Base-by-base conservation (phyloP, 2,797 vertebrate genomes). In the Perodicticus potto region DNA sequence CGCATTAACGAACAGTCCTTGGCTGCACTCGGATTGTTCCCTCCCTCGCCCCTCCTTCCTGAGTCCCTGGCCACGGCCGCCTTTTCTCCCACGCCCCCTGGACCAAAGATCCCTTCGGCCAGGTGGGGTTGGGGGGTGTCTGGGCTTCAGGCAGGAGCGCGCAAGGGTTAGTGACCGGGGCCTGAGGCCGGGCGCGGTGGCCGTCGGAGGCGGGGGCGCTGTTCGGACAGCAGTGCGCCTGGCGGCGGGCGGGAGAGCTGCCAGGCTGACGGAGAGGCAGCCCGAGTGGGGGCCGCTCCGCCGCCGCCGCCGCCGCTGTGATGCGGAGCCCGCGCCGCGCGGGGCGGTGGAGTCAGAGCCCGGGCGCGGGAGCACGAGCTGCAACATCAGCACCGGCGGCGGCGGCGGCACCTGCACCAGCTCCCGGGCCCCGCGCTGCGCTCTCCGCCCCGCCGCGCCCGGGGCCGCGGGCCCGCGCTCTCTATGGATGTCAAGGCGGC, bases 401-500 rank as follows among this genome's bases (percentile, higher is more conserved):
- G 89, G 92, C 92, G 85, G 90, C 94, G 40, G 94, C 73, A 86
- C 95, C 97, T 91, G 96, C 97, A 97, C 83, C 95, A 88, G 94
- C 94, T 91, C 92, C 74, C 83, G 34, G 94, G 98, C 98, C 96
- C 96, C 86, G 96, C 92, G 97, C 97, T 91, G 97, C 89, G 91
- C 95, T 91, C 67, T 83, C 45, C 40, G 12, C 72, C 72, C 82
- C 77, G 55, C 91, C 4, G 86, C 59, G 45, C 85, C 61, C 55
- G 95, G 91, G 96, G 95, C 97, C 92, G 95, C 67, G 95, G 97
- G 98, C 97, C 91, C 89, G 89, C 65, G 81, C 97, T 97, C 98
- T 98, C 97, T 98, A 99, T 99, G 99, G 99, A 99, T 98, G 98
- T 99, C 98, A 99, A 99, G 98, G 99, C 99, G 97, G 99, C 99